phyloP scores from a whole-genome alignment of 2,888 invertebrate genomes.

The Rosalia funebris region DNA sequence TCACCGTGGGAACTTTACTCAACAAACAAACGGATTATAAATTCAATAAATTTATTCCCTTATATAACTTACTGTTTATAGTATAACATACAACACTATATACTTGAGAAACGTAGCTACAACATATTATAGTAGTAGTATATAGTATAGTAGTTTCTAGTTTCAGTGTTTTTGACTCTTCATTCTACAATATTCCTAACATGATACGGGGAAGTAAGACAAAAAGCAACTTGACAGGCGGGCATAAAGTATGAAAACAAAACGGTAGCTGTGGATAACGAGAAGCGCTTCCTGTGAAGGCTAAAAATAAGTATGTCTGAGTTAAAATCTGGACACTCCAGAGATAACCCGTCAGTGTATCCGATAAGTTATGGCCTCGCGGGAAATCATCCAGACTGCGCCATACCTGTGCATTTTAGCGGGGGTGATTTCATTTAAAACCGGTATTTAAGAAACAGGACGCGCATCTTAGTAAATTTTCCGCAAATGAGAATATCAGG shows the following conservation, averaged over 20 bases:
- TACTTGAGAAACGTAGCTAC: too few species aligned
- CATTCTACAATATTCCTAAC: too few species aligned
- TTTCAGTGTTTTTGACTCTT: too few species aligned
- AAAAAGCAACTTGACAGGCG: background rate
- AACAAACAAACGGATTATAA: too few species aligned
- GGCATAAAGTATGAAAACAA: conserved; percentile 22
- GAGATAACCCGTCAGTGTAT: conserved; percentile 48
- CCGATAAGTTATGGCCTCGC: conserved; percentile 51
- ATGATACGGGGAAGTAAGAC: background rate
- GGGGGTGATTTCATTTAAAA: conserved; percentile 45
- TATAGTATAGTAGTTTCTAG: too few species aligned
- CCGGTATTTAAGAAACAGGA: too few species aligned
- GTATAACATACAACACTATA: too few species aligned
- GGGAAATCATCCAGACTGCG: conserved; percentile 52
- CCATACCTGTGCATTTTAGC: conserved; percentile 45
- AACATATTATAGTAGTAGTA: too few species aligned
- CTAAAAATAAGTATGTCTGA: conserved; percentile 28
- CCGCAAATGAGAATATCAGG: background rate
- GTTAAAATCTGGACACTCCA: conserved; percentile 44
- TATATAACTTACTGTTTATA: too few species aligned
- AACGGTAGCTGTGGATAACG: conserved; percentile 13
- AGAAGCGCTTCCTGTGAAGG: conserved; percentile 11
- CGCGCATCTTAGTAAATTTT: background rate
- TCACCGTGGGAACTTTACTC: too few species aligned
- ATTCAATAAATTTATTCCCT: too few species aligned